Evolutionary conservation across 1,140 invertebrate genomes (phyloP), one percentile per base, ranked within the genome.

Genomic region (Heliothis subflexa): DNA sequence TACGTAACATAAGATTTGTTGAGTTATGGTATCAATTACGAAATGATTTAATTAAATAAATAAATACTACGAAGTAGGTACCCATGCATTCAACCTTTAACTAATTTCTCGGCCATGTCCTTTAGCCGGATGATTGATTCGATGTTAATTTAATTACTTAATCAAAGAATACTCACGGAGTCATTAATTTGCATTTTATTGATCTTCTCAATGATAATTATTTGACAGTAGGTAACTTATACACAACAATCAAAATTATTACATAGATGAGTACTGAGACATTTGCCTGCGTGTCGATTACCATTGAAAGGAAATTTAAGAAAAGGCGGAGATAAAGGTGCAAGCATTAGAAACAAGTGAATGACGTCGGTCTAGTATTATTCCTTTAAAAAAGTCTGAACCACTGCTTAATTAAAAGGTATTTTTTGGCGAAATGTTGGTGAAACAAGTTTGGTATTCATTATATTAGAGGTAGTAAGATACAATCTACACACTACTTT

Each of bases 401-500:
- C 7, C 33, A 33, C 3, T 33, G 3, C 33, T 7, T 33, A 33
- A 33, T 33, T 33, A 33, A 33, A 3, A 33, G 33, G 3, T 33
- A 33, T 33, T 33, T 33, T 5, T 7, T 33, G 33, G 33, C 33
- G 33, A 33, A 3, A 33, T 33, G 33, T 33, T 3, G 33, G 33
- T 33, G 33, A 33, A 33, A 33, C 33, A 33, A 33, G 33, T 0
- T 7, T 28, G 33, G 33, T 5, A 33, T 33, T 33, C 33, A 21
- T 47, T 21, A 50, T 49, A 25, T 49, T 50, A 68, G 50, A n/a
- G n/a, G n/a, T n/a, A n/a, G n/a, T 68, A 50, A 49, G 25, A 50
- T 68, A 7, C 64, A 68, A 68, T 49, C 47, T 49, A 68, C 64
- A 18, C 33, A 18, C 16, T 59, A 73, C 71, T 73, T 73, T 73